Conservation (phyloP, 2,888 invertebrate species). For the Cetonia aurata region DNA sequence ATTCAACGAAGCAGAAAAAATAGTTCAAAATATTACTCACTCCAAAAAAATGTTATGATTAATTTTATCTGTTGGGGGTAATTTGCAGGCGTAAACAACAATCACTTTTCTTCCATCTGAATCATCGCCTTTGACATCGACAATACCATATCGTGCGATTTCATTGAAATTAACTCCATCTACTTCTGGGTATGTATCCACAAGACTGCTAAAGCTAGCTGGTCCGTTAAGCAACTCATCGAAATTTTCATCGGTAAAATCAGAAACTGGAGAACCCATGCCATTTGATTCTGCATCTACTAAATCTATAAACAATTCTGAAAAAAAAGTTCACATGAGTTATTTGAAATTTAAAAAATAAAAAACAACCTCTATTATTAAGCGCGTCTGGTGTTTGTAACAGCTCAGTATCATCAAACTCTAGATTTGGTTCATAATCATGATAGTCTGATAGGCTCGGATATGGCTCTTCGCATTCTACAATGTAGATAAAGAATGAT, state of each 20-base stretch:
- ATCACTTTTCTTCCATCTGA: slow-evolving; percentile 93
- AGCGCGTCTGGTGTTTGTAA: slow-evolving; percentile 73
- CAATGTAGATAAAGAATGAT: slow-evolving; percentile 24
- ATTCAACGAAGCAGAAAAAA: slow-evolving; percentile 13
- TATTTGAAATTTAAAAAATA: slow-evolving; percentile 2
- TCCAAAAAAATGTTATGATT: slow-evolving; percentile 77
- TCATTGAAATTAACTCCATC: slow-evolving; percentile 71
- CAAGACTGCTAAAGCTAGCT: slow-evolving; percentile 63
- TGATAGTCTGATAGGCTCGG: slow-evolving; percentile 92
- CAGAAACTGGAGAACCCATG: slow-evolving; percentile 80
- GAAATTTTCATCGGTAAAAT: slow-evolving; percentile 92
- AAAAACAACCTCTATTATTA: slow-evolving; percentile 75
- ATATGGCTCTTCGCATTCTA: slow-evolving; percentile 76
- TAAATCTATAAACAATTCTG: slow-evolving; percentile 59
- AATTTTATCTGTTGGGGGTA: slow-evolving; percentile 67
- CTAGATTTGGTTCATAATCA: slow-evolving; percentile 95
- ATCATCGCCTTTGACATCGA: slow-evolving; percentile 88
- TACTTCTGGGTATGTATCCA: slow-evolving; percentile 67
- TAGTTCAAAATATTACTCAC: slow-evolving; percentile 64
- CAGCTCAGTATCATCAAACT: slow-evolving; percentile 96
- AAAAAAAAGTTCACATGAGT: slow-evolving; percentile 6
- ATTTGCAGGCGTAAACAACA: slow-evolving; percentile 93
- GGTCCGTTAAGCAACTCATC: slow-evolving; percentile 82
- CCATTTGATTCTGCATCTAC: slow-evolving; percentile 64
- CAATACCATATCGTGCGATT: slow-evolving; percentile 81